Base-by-base conservation (phyloP, 2,113 vertebrate genomes). In the Sclerurus mexicanus region DNA sequence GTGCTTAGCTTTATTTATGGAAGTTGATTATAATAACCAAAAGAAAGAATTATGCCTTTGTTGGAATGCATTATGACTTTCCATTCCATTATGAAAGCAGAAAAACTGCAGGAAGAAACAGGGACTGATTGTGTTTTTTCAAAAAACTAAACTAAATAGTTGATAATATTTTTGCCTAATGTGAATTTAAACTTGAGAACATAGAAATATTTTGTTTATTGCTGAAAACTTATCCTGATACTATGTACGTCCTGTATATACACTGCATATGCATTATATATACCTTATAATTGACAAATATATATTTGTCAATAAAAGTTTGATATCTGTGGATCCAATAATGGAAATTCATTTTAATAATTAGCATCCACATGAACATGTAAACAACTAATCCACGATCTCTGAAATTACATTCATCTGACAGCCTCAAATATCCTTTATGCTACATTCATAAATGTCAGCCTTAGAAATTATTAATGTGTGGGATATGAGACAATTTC, bases 61-160 rank as follows among this genome's bases (percentile, higher is more conserved):
- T 95, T 93, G 68, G 80, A 96, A 97, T 77, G 78, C 93, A 96
- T 97, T 91, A 97, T 96, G 97, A 95, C 69, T 96, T 97, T 97
- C 95, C 85, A 93, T 96, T 95, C 87, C 75, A 88, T 95, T 96
- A 96, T 35, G 55, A 94, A 95, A 86, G 76, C 62, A 95, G 90
- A 94, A 96, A 46, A 90, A 77, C 84, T 96, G 85, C 77, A 89
- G 88, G 93, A 97, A 96, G 71, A 93, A 97, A 91, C 40, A 72
- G 59, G 39, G 78, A 97, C 90, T 95, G 83, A 96, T 92, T 91
- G 76, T 88, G n/a, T 44, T 62, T 87, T 83, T 79, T 5, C 72
- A 81, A 87, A 80, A 80, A 42, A 50, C 27, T 80, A 69, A 79
- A 75, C 76, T 68, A 84, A 95, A 20, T 49, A 85, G 31, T 40